These are phyloP conservation scores for Callimorpha dominula DNA, from an alignment of 2,888 invertebrate species.

Conservation along the genomic window DNA sequence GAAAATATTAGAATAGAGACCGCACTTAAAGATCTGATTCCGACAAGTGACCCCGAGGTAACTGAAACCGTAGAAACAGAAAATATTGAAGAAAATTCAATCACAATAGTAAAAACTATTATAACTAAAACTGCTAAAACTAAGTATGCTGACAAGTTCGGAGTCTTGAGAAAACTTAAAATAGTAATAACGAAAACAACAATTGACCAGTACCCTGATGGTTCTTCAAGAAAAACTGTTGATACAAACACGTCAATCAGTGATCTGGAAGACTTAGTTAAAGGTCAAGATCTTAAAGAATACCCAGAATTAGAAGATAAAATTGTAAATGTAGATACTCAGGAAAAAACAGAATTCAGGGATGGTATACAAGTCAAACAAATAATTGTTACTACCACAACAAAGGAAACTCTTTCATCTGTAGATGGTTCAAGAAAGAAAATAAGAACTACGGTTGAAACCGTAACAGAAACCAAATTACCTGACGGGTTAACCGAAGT, in stretches of 20 bases:
- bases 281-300: constrained; percentile 58
- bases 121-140: constrained; percentile 56
- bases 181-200: constrained; percentile 64
- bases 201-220: constrained; percentile 71
- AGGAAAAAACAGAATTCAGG: constrained; percentile 61
- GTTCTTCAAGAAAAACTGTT: constrained; percentile 67
- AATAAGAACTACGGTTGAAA: constrained; percentile 73
- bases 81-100: constrained; percentile 53
- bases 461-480: constrained; percentile 70
- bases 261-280: constrained; percentile 61
- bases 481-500: constrained; percentile 76
- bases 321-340: constrained; percentile 67
- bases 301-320: constrained; percentile 67
- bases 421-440: constrained; percentile 68
- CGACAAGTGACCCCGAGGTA: constrained; percentile 53
- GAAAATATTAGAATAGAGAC: constrained; percentile 43
- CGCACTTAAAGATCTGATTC: constrained; percentile 44
- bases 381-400: constrained; percentile 76
- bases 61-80: constrained; percentile 47
- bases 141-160: constrained; percentile 54
- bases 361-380: constrained; percentile 71
- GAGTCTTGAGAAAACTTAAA: constrained; percentile 62
- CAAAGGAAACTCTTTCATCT: constrained; percentile 71
- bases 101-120: constrained; percentile 52
- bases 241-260: constrained; percentile 72